Percentiles rank a stretch among this genome's conserved stretches.
phyloP scores from a whole-genome alignment of 1,140 invertebrate genomes.

The Lineus longissimus region DNA sequence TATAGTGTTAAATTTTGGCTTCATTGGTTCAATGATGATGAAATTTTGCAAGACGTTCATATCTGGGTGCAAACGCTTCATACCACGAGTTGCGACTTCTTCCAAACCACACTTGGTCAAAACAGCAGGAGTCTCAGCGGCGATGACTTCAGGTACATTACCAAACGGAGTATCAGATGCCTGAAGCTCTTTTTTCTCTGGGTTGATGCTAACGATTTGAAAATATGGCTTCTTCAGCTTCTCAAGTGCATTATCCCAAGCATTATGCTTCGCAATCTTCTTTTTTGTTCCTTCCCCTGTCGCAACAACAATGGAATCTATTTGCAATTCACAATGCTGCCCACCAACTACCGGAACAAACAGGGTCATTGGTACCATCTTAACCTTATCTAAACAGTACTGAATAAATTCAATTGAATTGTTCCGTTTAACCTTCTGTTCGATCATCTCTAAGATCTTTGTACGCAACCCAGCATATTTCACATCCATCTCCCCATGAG shows the following conservation, averaged over 20 bases:
- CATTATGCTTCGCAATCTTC: conserved; percentile 34
- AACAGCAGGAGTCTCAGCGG: neutral
- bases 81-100: conserved; percentile 1
- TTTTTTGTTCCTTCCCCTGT: conserved; percentile 24
- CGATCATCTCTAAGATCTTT: too few relatives aligned
- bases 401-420: neutral
- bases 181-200: conserved; percentile 23
- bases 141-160: neutral
- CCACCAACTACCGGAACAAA: neutral
- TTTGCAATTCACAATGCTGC: conserved; percentile 22
- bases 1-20: conserved; percentile 10
- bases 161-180: conserved; percentile 19
- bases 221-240: conserved; percentile 24
- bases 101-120: neutral
- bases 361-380: neutral
- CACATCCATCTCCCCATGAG: too few relatives aligned
- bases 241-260: conserved; percentile 32
- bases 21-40: conserved; percentile 23
- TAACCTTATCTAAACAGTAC: neutral
- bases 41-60: conserved; percentile 13
- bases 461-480: too few relatives aligned
- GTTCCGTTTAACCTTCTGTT: neutral
- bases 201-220: conserved; percentile 23
- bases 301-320: conserved; percentile 24
- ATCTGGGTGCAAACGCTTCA: conserved; percentile 5